phyloP scores from a whole-genome alignment of 1,140 invertebrate genomes.

The Lanistes nyassanus region DNA sequence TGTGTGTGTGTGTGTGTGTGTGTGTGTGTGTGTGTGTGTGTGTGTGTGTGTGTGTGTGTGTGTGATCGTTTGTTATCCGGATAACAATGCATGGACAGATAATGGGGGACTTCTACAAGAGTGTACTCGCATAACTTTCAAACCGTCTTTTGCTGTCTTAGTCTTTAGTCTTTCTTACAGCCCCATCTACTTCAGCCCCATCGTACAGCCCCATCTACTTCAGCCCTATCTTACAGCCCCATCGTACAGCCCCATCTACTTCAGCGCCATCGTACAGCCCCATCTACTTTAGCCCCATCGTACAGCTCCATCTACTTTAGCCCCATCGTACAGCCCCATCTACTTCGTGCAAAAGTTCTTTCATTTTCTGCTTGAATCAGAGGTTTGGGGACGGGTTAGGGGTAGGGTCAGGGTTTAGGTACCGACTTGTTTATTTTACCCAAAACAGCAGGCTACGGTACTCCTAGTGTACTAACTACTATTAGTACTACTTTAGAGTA shows the following conservation, averaged over 20 bases:
- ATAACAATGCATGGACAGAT: not conserved
- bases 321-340: not conserved
- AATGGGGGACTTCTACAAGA: not conserved
- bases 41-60: conserved; percentile 4
- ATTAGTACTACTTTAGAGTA: too few species aligned
- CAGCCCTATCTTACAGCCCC: not conserved
- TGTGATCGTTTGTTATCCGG: not conserved
- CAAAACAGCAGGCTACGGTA: too few species aligned
- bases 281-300: not conserved
- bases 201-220: not conserved
- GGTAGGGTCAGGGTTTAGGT: too few species aligned
- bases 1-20: conserved; percentile 3
- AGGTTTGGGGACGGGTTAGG: too few species aligned
- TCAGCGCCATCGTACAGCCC: not conserved
- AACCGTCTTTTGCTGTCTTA: not conserved
- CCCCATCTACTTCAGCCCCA: not conserved
- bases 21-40: conserved; percentile 2
- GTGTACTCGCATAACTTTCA: not conserved
- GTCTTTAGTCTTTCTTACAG: conserved; percentile 6
- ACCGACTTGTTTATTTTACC: too few species aligned
- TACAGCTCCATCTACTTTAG: not conserved
- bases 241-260: not conserved
- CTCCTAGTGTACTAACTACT: too few species aligned
- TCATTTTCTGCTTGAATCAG: too few species aligned
- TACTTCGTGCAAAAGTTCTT: too few species aligned